Evolutionary conservation across 1,140 invertebrate genomes (phyloP), one percentile per base, ranked within the genome.

Genomic region (Euschistus heros): DNA sequence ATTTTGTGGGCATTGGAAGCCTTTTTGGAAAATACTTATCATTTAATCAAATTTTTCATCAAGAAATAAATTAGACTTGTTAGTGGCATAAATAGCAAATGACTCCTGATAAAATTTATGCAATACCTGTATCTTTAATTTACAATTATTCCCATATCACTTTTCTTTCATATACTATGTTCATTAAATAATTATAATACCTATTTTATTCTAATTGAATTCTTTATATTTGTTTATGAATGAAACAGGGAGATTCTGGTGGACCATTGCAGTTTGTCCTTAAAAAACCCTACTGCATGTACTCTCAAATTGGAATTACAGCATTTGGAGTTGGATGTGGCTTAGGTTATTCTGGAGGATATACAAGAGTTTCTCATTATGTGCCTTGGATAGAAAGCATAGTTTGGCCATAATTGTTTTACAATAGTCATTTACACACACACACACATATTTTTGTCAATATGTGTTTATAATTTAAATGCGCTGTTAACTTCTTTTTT

Each of bases 331-430:
- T 76, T 46, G 73, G 73, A 5, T 87, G 85, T 70, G 83, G 78
- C 0, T 74, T 74, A 0, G 72, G 76, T 15, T 70, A 73, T 17
- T 82, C 86, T 0, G 84, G 82, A 0, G 76, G 88, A 10, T 88
- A 88, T 68, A 87, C 85, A 0, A 75, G 84, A 47, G 80, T 88
- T 0, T 81, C 83, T 0, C 76, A 80, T 18, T 87, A 82, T 70
- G 60, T 87, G 6, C 78, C 82, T 62, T 89, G 86, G 86, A 86
- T 89, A 47, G 78, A 84, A 62, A 67, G 71, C 20, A 75, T 81
- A 13, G 81, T 82, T 0, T 83, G 81, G 81, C 50, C 63, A 20
- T 26, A 37, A 10, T 37, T 1, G 33, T 37, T 37, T 37, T 10
- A 37, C 13, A 37, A 10, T 37, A 37, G 33, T 10, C 10, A 37